These are phyloP conservation scores for Zaprionus capensis DNA, from an alignment of 1,140 invertebrate species.

Conservation along the genomic window DNA sequence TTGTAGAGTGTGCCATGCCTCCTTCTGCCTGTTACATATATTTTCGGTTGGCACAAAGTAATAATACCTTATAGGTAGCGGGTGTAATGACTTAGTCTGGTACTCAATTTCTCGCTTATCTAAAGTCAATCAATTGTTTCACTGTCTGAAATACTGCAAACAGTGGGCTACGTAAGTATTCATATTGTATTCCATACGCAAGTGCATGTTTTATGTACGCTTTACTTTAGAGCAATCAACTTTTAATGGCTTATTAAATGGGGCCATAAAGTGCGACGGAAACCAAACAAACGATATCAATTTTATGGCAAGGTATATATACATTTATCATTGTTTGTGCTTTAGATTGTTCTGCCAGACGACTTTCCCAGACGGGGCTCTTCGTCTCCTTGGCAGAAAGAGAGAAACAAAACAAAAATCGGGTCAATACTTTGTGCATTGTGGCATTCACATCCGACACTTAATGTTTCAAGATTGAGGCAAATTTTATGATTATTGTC, in stretches of 20 bases:
- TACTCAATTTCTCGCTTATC: neutral
- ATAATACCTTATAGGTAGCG: too few relatives aligned
- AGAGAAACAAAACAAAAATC: constrained; percentile 4
- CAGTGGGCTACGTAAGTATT: neutral
- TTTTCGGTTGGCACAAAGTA: too few relatives aligned
- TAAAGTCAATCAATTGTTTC: neutral
- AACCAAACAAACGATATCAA: constrained; percentile 47
- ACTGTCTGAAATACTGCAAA: neutral
- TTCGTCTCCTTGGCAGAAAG: neutral
- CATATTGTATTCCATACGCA: constrained; percentile 26
- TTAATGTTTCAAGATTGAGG: constrained; percentile 58
- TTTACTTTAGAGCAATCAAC: constrained; percentile 66
- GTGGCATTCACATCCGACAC: constrained; percentile 31
- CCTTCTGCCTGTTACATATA: too few relatives aligned
- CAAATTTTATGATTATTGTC: constrained; percentile 57
- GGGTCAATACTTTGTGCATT: constrained; percentile 19
- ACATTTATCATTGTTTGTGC: neutral
- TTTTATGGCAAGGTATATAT: constrained; percentile 41
- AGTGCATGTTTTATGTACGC: constrained; percentile 66
- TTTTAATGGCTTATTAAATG: constrained; percentile 80
- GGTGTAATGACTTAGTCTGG: neutral
- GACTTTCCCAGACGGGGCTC: neutral
- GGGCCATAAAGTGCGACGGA: constrained; percentile 61
- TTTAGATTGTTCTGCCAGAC: neutral
- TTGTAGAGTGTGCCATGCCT: too few relatives aligned